phyloP scores from a whole-genome alignment of 1,140 invertebrate species.

The Hycleus cichorii region DNA sequence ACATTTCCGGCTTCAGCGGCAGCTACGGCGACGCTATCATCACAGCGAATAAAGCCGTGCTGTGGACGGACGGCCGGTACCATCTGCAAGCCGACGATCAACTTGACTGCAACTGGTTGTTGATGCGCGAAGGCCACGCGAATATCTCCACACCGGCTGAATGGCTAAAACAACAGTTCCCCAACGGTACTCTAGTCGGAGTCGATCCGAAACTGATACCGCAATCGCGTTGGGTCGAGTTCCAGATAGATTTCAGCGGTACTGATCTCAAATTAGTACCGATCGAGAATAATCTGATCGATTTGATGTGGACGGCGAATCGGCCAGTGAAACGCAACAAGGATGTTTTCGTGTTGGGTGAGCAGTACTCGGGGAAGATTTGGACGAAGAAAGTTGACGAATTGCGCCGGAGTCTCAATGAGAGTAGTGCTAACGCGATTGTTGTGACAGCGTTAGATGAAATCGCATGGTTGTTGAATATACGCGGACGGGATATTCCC shows the following conservation, averaged over 20 bases:
- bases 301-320: constrained; percentile 69
- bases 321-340: constrained; percentile 45
- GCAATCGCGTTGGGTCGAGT: constrained; percentile 47
- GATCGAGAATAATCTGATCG: constrained; percentile 67
- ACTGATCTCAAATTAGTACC: constrained; percentile 53
- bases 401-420: constrained; percentile 58
- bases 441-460: constrained; percentile 86
- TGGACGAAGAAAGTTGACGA: constrained; percentile 68
- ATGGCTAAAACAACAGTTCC: constrained; percentile 61
- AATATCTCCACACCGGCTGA: constrained; percentile 52
- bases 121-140: constrained; percentile 62
- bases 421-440: constrained; percentile 63
- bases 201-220: constrained; percentile 73
- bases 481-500: constrained; percentile 85
- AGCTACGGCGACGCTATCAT: constrained; percentile 72
- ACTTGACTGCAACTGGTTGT: constrained; percentile 71
- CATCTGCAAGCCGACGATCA: constrained; percentile 66
- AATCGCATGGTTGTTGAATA: constrained; percentile 90
- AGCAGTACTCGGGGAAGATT: constrained; percentile 45
- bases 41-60: constrained; percentile 61
- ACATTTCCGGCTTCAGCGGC: constrained; percentile 82
- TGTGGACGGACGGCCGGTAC: constrained; percentile 90
- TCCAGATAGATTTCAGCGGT: constrained; percentile 51
- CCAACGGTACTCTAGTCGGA: constrained; percentile 60
- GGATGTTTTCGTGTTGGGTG: constrained; percentile 36